Base-by-base conservation (phyloP, 2,113 vertebrate genomes). In the Crotalus tigris region DNA sequence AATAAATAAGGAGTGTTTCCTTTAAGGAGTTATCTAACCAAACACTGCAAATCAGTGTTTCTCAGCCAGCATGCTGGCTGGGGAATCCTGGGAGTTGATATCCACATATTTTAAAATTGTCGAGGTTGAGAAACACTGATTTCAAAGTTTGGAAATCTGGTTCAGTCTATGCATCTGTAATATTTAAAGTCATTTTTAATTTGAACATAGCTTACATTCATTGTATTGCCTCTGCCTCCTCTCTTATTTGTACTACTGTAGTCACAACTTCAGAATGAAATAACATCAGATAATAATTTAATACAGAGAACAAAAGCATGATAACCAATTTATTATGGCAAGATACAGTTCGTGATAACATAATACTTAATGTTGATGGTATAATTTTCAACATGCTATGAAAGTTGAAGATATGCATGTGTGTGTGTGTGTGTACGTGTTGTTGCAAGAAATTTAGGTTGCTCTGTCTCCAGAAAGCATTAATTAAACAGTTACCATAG, bases 151-250 rank as follows among this genome's bases (percentile, higher is more conserved):
- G 19, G 44, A 46, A 39, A 51, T 51, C 53, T 75, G 15, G n/a
- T 51, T n/a, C 33, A 85, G 44, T 39, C 58, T 58, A 85, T 3
- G 21, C 23, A 89, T 81, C 26, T 51, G 39, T 0, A 2, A 39
- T 91, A 93, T 92, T 93, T 86, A 87, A 49, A 94, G 29, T n/a
- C 88, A 7, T 54, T 94, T 92, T 49, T 91, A 91, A 81, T 89
- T 24, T 87, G 69, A 93, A 0, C 0, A 64, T 33, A 93, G 24
- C 49, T 94, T 85, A 69, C 3, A n/a, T 91, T 23, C 44, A 53
- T 29, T 21, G 39, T 12, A 23, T 26, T 88, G 49, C 53, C 92
- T 91, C 91, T 39, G 54, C 91, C 85, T 92, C 92, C 17, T 44
- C 4, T 85, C 88, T 21, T 49, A 1, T 54, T 39, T 23, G 17